These are phyloP conservation scores for Rhogogaster chlorosoma DNA, from an alignment of 2,888 invertebrate genomes.

Conservation along the genomic window DNA sequence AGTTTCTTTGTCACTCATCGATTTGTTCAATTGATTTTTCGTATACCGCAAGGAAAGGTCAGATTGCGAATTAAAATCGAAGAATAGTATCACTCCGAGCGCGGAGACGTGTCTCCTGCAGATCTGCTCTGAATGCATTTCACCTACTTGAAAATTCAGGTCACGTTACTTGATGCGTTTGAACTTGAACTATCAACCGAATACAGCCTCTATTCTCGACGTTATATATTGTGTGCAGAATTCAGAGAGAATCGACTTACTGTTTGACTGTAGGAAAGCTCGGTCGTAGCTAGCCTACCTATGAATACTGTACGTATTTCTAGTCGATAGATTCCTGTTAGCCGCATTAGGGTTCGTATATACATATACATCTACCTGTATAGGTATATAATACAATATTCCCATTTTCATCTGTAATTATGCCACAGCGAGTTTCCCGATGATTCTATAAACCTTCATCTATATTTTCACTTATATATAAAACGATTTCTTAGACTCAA, in stretches of 20 bases:
- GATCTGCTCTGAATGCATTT: neutral
- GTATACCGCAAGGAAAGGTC: neutral
- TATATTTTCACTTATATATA: neutral
- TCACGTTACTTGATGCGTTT: neutral
- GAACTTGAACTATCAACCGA: neutral
- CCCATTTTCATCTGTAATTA: neutral
- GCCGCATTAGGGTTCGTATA: neutral
- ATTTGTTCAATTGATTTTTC: neutral
- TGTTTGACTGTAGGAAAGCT: neutral
- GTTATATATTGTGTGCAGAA: neutral
- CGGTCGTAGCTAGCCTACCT: neutral
- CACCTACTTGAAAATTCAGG: neutral
- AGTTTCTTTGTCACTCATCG: neutral
- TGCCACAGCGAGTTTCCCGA: neutral
- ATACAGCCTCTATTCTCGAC: neutral
- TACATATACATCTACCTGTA: neutral
- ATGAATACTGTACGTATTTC: conserved; percentile 42
- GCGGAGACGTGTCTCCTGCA: neutral
- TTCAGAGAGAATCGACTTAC: conserved; percentile 18
- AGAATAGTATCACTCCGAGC: neutral
- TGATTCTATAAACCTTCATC: neutral
- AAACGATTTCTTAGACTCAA: neutral
- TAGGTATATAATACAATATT: neutral
- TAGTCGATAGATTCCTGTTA: conserved; percentile 39
- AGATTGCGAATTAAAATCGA: neutral